Conservation (phyloP, 2,113 vertebrate genomes). For the Prochilodus magdalenae region DNA sequence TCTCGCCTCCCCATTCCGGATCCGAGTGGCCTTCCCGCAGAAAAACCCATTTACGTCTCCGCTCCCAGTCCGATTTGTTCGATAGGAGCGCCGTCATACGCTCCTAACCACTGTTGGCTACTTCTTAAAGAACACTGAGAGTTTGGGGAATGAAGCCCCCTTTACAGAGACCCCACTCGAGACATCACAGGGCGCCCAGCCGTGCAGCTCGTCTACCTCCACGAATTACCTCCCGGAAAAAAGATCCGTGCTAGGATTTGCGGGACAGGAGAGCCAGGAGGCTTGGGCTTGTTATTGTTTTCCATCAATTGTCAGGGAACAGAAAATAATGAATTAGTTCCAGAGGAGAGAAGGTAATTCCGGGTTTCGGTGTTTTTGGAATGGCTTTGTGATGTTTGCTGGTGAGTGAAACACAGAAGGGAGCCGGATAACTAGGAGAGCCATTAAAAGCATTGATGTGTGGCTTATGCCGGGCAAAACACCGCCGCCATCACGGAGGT, state of each 20-base stretch:
- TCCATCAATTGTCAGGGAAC: constrained; percentile 64
- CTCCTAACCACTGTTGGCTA: constrained; percentile 37
- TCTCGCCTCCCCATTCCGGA: neutral
- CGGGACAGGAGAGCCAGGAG: constrained; percentile 39
- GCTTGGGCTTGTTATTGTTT: constrained; percentile 63
- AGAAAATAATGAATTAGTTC: constrained; percentile 64
- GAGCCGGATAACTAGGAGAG: constrained; percentile 69
- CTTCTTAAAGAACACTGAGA: constrained; percentile 43
- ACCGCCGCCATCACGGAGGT: constrained; percentile 52
- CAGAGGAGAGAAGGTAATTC: constrained; percentile 59
- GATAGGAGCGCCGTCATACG: neutral
- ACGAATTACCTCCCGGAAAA: constrained; percentile 49
- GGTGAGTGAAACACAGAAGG: constrained; percentile 67
- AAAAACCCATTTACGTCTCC: neutral
- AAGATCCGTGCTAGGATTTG: constrained; percentile 43
- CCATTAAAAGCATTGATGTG: constrained; percentile 77
- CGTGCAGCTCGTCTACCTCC: constrained; percentile 45
- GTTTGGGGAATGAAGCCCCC: constrained; percentile 44
- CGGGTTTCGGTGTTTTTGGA: constrained; percentile 57
- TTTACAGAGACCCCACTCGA: constrained; percentile 34
- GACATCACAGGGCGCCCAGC: constrained; percentile 44
- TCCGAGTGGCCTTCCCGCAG: neutral
- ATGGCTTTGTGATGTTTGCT: constrained; percentile 64
- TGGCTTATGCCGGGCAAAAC: constrained; percentile 64
- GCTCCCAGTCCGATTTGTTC: too few relatives aligned